phyloP scores from a whole-genome alignment of 1,140 invertebrate species.

The Mercenaria mercenaria region DNA sequence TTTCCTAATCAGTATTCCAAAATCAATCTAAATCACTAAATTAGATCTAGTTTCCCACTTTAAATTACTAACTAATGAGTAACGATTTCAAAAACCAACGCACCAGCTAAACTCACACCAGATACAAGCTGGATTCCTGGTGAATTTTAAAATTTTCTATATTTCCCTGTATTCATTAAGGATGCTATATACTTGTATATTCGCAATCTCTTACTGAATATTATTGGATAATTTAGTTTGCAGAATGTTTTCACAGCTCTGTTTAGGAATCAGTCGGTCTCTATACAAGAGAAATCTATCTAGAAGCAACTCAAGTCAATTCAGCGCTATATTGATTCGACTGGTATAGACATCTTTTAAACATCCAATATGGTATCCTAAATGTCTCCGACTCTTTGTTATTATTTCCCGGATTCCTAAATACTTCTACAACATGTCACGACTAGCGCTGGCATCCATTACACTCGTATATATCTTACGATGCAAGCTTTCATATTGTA shows the following conservation, averaged over 20 bases:
- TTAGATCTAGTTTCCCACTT: background rate
- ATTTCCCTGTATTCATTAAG: background rate
- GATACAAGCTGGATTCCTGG: background rate
- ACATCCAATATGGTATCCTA: slow-evolving; percentile 33
- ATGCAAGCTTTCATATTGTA: background rate
- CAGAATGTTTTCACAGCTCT: slow-evolving; percentile 25
- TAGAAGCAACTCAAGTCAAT: slow-evolving; percentile 22
- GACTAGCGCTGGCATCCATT: background rate
- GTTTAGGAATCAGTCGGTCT: slow-evolving; percentile 12
- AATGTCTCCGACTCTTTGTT: slow-evolving; percentile 10
- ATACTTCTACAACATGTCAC: background rate
- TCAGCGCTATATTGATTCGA: slow-evolving; percentile 1
- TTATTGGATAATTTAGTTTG: slow-evolving; percentile 37
- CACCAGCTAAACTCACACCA: background rate
- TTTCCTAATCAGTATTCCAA: background rate
- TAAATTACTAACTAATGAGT: background rate
- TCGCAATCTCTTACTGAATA: background rate
- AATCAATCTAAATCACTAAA: background rate
- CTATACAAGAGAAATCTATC: slow-evolving; percentile 10
- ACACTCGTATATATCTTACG: background rate
- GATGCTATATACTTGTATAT: slow-evolving; percentile 1
- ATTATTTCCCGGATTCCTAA: slow-evolving; percentile 18
- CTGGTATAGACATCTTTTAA: slow-evolving; percentile 29
- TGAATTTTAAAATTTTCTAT: background rate
- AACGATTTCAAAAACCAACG: background rate